Evolutionary conservation across 64 coral and sea anemone species (phyloP).

Genomic region (Astreopora myriophthalma): DNA sequence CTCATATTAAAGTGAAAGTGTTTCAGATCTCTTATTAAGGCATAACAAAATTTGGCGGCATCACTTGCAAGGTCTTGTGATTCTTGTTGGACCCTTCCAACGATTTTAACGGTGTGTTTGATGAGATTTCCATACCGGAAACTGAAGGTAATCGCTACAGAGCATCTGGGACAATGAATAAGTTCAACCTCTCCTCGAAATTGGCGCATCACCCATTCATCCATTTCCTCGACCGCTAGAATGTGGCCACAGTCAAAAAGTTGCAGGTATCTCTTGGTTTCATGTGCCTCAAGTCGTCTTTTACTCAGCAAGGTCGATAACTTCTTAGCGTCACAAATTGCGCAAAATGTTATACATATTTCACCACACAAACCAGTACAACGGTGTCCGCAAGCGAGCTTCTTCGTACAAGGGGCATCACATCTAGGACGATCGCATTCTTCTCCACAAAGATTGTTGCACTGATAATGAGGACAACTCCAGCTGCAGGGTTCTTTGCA

Average conservation of each 20-base stretch:
- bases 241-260: slow-evolving; percentile 55
- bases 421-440: slow-evolving; percentile 50
- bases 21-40: too few relatives aligned
- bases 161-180: slow-evolving; percentile 20
- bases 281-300: background rate
- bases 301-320: background rate
- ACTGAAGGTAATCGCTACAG: slow-evolving; percentile 20
- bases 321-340: slow-evolving; percentile 37
- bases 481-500: slow-evolving; percentile 45
- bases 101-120: background rate
- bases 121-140: slow-evolving; percentile 35
- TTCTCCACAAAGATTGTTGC: slow-evolving; percentile 71
- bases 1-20: background rate
- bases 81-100: background rate
- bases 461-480: slow-evolving; percentile 65
- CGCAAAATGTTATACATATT: slow-evolving; percentile 52
- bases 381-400: slow-evolving; percentile 46
- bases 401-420: slow-evolving; percentile 50
- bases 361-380: slow-evolving; percentile 78
- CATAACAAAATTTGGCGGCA: too few relatives aligned
- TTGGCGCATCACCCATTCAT: background rate
- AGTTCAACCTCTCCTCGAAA: background rate
- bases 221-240: slow-evolving; percentile 38
- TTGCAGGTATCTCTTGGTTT: slow-evolving; percentile 12
- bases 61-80: background rate